These are phyloP conservation scores for Thrips palmi DNA, from an alignment of 1,140 invertebrate genomes.

Conservation along the genomic window DNA sequence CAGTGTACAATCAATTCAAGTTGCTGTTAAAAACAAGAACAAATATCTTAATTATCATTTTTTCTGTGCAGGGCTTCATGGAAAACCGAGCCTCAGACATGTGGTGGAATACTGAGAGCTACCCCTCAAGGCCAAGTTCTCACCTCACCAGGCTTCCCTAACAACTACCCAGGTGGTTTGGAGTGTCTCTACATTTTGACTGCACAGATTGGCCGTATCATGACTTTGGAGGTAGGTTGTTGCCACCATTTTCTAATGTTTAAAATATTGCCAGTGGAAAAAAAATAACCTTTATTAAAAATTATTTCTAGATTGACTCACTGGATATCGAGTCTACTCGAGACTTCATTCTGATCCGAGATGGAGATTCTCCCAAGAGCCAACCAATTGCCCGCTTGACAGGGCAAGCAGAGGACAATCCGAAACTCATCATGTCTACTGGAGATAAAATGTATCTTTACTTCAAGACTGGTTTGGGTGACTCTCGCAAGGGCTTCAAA, in stretches of 20 bases:
- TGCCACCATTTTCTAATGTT: not conserved
- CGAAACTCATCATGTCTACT: slow-evolving; percentile 76
- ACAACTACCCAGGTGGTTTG: slow-evolving; percentile 79
- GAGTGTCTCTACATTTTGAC: slow-evolving; percentile 87
- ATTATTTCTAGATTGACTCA: slow-evolving; percentile 63
- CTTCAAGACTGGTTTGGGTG: slow-evolving; percentile 75
- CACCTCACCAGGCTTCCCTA: slow-evolving; percentile 78
- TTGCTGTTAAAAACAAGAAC: slow-evolving; percentile 1
- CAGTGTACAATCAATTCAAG: not conserved
- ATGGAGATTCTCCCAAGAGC: slow-evolving; percentile 72
- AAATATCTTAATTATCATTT: slow-evolving; percentile 4
- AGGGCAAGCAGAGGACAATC: slow-evolving; percentile 55
- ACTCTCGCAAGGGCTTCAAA: slow-evolving; percentile 77
- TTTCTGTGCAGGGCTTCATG: slow-evolving; percentile 53
- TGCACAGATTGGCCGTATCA: slow-evolving; percentile 69
- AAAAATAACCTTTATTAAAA: not conserved
- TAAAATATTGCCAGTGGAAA: not conserved
- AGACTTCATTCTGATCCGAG: slow-evolving; percentile 76
- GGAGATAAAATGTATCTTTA: slow-evolving; percentile 78
- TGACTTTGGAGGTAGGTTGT: slow-evolving; percentile 53
- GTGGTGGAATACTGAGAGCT: slow-evolving; percentile 65
- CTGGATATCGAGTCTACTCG: slow-evolving; percentile 68
- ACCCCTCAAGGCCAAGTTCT: slow-evolving; percentile 65
- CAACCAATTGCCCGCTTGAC: slow-evolving; percentile 64
- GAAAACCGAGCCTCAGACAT: slow-evolving; percentile 82